phyloP scores from a whole-genome alignment of 2,797 vertebrate species.

The Liasis olivaceus region DNA sequence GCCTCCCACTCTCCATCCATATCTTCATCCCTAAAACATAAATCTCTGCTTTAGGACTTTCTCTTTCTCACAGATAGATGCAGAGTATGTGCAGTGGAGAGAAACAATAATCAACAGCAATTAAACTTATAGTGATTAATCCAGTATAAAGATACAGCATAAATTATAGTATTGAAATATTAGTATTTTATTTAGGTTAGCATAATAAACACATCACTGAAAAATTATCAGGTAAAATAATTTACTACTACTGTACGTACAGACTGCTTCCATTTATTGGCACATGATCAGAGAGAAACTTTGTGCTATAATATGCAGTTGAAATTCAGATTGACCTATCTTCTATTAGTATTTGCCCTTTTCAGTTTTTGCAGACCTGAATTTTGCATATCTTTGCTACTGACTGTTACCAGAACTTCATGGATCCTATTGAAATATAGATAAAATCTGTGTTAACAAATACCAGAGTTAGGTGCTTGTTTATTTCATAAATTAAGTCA shows the following conservation, averaged over 20 bases:
- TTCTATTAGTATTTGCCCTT: background rate
- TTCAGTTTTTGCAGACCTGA: background rate
- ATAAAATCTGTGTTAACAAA: background rate
- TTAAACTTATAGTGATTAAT: background rate
- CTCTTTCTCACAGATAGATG: background rate
- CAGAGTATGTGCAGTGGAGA: background rate
- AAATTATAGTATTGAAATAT: background rate
- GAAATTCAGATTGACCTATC: background rate
- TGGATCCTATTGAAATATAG: background rate
- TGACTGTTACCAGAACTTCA: background rate
- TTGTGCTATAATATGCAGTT: background rate
- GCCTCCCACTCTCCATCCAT: constrained; percentile 99
- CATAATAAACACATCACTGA: background rate
- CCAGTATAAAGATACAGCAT: background rate
- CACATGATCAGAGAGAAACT: background rate
- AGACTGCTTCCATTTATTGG: background rate
- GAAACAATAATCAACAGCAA: background rate
- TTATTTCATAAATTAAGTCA: background rate
- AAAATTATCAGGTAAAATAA: background rate
- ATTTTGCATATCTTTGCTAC: background rate
- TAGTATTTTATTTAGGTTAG: background rate
- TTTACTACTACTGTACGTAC: background rate
- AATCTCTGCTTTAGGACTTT: constrained; percentile 21
- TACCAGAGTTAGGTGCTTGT: background rate
- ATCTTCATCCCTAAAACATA: constrained; percentile 90